Percentiles rank a stretch among this genome's conserved stretches.
phyloP scores from a whole-genome alignment of 2,888 invertebrate species.

The Pollenia angustigena region DNA sequence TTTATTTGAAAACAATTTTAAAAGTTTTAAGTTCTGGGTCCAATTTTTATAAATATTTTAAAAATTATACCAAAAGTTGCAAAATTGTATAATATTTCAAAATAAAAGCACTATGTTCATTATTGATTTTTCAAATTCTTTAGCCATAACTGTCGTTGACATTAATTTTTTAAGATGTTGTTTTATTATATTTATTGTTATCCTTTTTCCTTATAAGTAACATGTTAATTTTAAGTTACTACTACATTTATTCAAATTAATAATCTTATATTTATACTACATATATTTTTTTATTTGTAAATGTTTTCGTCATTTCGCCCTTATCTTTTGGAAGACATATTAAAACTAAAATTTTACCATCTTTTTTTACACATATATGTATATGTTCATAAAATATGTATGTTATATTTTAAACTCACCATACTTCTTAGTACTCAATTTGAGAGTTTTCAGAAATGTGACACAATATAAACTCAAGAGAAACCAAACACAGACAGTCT shows the following conservation, averaged over 20 bases:
- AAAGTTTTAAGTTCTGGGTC: no score
- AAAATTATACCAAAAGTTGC: neutral
- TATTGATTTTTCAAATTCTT: conserved; percentile 54
- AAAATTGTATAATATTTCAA: neutral
- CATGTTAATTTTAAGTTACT: neutral
- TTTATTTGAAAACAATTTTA: neutral
- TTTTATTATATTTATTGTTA: neutral
- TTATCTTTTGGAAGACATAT: conserved; percentile 82
- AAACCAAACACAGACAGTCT: no score
- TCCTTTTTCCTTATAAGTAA: neutral
- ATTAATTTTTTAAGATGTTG: neutral
- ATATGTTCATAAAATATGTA: conserved; percentile 37
- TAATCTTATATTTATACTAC: conserved; percentile 27
- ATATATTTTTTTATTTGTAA: conserved; percentile 30
- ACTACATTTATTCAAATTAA: conserved; percentile 18
- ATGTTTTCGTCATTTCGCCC: conserved; percentile 70
- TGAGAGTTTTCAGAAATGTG: neutral
- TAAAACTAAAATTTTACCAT: conserved; percentile 76
- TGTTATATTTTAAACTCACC: conserved; percentile 28
- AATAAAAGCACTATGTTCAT: conserved; percentile 15
- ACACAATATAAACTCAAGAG: neutral
- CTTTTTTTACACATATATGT: neutral
- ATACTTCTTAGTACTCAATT: conserved; percentile 21
- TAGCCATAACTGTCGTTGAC: neutral
- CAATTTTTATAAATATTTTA: neutral